Evolutionary conservation across 2,797 vertebrate species (phyloP).

Genomic region (Phoebastria nigripes): DNA sequence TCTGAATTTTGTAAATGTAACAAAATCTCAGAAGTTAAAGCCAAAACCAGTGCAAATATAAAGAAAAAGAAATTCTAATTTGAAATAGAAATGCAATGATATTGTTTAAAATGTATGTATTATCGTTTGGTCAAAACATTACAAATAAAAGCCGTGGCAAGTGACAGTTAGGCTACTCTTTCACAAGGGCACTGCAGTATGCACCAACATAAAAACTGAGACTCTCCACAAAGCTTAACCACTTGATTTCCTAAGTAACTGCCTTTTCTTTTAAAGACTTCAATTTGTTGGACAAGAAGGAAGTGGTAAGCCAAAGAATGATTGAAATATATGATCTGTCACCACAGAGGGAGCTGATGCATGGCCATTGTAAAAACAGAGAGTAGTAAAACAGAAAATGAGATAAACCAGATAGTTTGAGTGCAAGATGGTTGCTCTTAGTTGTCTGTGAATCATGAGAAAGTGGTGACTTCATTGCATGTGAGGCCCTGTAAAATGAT

Average conservation of each 20-base stretch:
- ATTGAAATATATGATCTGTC: conserved; percentile 57
- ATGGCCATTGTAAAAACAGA: not conserved
- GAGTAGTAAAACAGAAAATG: not conserved
- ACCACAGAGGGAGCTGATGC: conserved; percentile 12
- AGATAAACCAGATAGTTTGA: not conserved
- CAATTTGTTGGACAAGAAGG: conserved; percentile 63
- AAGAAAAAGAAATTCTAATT: not conserved
- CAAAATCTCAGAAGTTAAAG: not conserved
- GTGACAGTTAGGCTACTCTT: conserved; percentile 46
- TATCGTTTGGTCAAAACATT: not conserved
- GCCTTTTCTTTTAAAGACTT: conserved; percentile 51
- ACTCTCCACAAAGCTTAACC: conserved; percentile 59
- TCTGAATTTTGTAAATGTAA: not conserved
- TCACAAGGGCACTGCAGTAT: conserved; percentile 33
- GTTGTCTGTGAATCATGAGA: not conserved
- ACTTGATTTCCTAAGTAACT: conserved; percentile 76
- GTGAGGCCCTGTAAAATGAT: not conserved
- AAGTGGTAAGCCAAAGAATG: conserved; percentile 68
- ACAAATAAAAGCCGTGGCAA: not conserved
- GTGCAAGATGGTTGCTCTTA: not conserved
- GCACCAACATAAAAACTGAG: conserved; percentile 19
- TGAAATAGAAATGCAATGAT: not conserved
- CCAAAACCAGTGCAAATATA: not conserved
- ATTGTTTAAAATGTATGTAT: not conserved
- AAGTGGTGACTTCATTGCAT: not conserved